These are phyloP conservation scores for Myotis pilosus DNA, from an alignment of 2,797 vertebrate genomes.

Conservation along the genomic window DNA sequence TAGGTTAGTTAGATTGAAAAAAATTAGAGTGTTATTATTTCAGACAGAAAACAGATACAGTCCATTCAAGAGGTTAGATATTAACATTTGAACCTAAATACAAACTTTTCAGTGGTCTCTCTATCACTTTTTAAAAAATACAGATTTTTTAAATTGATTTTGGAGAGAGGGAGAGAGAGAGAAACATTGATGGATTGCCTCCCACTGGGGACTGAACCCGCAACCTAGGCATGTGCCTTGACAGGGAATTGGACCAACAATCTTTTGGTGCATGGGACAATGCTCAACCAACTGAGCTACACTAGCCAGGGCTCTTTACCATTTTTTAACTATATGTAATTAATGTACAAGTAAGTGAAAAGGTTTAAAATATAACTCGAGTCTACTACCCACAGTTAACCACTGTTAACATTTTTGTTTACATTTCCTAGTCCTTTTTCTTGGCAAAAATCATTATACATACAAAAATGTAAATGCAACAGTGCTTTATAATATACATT, in stretches of 20 bases:
- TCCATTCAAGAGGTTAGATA: background rate
- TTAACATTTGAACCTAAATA: background rate
- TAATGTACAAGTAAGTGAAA: background rate
- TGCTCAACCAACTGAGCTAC: too few relatives aligned
- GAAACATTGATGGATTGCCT: too few relatives aligned
- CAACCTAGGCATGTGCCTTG: too few relatives aligned
- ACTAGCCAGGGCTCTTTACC: background rate
- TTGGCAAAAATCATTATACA: background rate
- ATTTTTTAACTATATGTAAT: background rate
- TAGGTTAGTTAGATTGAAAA: background rate
- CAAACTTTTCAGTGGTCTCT: background rate
- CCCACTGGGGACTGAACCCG: too few relatives aligned
- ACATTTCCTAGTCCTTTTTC: background rate
- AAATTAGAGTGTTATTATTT: background rate
- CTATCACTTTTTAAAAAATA: background rate
- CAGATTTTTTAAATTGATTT: too few relatives aligned
- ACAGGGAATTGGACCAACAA: too few relatives aligned
- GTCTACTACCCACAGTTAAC: background rate
- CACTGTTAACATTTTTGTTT: slow-evolving; percentile 13
- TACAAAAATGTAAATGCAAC: background rate
- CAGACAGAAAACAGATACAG: background rate
- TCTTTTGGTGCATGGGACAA: too few relatives aligned
- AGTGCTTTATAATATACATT: background rate
- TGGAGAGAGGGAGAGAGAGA: too few relatives aligned
- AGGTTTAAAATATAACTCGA: background rate